Base-by-base conservation (phyloP, 2,113 vertebrate species). In the Furnarius figulus region DNA sequence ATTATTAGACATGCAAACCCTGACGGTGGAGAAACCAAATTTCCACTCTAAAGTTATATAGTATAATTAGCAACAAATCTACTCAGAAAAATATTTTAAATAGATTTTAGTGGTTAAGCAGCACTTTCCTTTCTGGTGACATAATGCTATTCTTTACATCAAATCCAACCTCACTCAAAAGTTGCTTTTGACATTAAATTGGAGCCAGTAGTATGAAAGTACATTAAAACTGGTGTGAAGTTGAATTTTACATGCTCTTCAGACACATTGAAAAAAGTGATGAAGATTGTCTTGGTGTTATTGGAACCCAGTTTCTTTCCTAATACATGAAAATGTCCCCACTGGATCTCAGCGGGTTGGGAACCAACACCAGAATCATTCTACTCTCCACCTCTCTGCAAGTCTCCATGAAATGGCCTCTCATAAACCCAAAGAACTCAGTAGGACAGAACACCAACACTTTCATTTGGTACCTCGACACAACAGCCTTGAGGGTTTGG, bases 51-150 rank as follows among this genome's bases (percentile, higher is more conserved):
- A 70, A 85, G 44, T 74, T 88, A 77, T 80, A 40, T 30, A 63
- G 80, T 33, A 81, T 49, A 92, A 93, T 84, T 90, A 92, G 65
- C 66, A 79, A 85, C 6, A 90, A 93, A 81, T 72, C 61, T 88
- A 68, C 61, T 83, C 53, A 83, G 65, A 94, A 81, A 92, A 92
- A 66, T 61, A 90, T 71, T 95, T 90, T 35, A 2, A 56, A 92
- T 95, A 40, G 8, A 77, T 88, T 89, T 85, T 47, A 72, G 65
- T 85, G 82, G 82, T 77, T 88, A 84, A 93, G 42, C 39, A 84
- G 59, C 59, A 86, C 75, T 55, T 91, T 87, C 62, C 55, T 80
- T 88, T 86, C 79, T 86, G 68, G 55, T 92, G 90, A 90, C 63
- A 66, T 88, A 88, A 80, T 77, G 65, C 49, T 77, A 52, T 39